Conservation (phyloP, 2,888 invertebrate genomes). For the Allacma fusca region DNA sequence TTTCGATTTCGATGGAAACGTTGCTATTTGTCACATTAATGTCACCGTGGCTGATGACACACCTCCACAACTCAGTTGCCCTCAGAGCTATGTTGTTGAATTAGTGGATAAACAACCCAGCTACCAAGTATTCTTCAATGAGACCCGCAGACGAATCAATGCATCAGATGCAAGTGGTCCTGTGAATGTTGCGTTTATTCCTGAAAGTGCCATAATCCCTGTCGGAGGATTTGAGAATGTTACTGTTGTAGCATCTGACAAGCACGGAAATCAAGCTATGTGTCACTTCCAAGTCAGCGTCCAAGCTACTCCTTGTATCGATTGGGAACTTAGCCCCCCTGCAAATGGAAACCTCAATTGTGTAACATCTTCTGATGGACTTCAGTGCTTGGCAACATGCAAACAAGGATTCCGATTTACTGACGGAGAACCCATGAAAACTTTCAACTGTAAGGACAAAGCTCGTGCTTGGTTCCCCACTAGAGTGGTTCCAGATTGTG, state of each 20-base stretch:
- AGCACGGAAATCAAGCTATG: slow-evolving; percentile 84
- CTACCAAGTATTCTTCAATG: slow-evolving; percentile 90
- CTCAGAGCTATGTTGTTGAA: slow-evolving; percentile 93
- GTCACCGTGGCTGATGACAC: slow-evolving; percentile 94
- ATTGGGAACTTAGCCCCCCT: slow-evolving; percentile 91
- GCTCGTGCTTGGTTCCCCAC: slow-evolving; percentile 84
- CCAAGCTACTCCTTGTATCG: slow-evolving; percentile 91
- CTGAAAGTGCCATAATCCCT: slow-evolving; percentile 81
- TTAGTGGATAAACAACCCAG: slow-evolving; percentile 88
- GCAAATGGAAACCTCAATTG: slow-evolving; percentile 89
- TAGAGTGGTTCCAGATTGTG: slow-evolving; percentile 71
- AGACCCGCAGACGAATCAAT: slow-evolving; percentile 83
- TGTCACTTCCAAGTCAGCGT: slow-evolving; percentile 91
- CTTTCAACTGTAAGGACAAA: slow-evolving; percentile 82
- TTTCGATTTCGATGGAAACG: slow-evolving; percentile 96
- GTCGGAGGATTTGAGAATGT: slow-evolving; percentile 87
- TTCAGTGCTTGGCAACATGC: slow-evolving; percentile 89
- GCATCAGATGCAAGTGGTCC: slow-evolving; percentile 88
- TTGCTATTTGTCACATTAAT: slow-evolving; percentile 95
- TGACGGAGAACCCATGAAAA: slow-evolving; percentile 86
- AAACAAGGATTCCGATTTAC: slow-evolving; percentile 88
- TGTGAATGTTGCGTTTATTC: slow-evolving; percentile 81
- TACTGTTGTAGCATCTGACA: slow-evolving; percentile 86
- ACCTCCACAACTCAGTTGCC: slow-evolving; percentile 87
- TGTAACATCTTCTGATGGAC: slow-evolving; percentile 74